These are phyloP conservation scores for Leucosticte australis DNA, from an alignment of 2,113 vertebrate species.

Conservation along the genomic window DNA sequence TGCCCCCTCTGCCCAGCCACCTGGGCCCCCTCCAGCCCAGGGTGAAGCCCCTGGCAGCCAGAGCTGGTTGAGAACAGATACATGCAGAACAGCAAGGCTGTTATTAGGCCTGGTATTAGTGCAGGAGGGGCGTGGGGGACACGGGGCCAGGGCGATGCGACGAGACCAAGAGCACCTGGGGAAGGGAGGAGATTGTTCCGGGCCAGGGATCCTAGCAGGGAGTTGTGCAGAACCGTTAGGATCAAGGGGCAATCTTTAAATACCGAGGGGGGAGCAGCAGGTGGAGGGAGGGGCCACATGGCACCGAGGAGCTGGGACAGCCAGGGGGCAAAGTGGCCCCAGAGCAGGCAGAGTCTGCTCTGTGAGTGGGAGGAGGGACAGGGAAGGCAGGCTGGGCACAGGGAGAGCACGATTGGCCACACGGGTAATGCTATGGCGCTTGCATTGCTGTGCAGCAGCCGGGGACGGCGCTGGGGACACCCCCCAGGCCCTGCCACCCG, in stretches of 20 bases:
- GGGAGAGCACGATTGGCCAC: constrained; percentile 8
- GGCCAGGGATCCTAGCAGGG: constrained; percentile 28
- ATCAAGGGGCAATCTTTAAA: constrained; percentile 38
- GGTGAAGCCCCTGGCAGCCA: neutral
- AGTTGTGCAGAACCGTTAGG: constrained; percentile 43
- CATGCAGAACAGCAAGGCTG: constrained; percentile 66
- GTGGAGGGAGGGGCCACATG: constrained; percentile 27
- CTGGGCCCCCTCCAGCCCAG: neutral
- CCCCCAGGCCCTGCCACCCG: neutral
- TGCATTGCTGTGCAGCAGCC: neutral
- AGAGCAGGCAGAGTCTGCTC: neutral
- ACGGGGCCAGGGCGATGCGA: neutral
- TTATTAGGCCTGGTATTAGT: constrained; percentile 7
- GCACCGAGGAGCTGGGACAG: constrained; percentile 19
- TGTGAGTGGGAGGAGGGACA: neutral
- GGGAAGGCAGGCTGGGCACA: neutral
- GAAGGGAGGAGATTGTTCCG: neutral
- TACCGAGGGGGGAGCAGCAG: neutral
- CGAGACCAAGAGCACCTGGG: neutral
- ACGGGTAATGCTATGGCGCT: neutral
- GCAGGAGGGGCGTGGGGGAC: neutral
- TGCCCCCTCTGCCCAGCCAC: neutral
- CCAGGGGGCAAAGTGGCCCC: neutral
- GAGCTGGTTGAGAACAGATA: constrained; percentile 19
- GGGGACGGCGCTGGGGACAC: neutral